These are phyloP conservation scores for Mimachlamys varia DNA, from an alignment of 2,888 invertebrate species.

Conservation along the genomic window DNA sequence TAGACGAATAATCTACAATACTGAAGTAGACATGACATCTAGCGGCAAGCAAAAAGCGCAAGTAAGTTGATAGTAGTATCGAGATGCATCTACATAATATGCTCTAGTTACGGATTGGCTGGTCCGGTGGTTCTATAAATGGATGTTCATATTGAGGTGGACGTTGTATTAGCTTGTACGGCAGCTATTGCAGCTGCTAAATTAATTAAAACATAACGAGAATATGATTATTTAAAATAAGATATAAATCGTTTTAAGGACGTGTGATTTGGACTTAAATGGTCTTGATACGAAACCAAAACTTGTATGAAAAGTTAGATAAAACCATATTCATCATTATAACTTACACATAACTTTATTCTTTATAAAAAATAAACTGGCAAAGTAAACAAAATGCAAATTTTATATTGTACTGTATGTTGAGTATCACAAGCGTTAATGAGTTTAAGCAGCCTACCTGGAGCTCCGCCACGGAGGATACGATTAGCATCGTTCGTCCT, in stretches of 20 bases:
- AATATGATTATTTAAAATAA: background rate
- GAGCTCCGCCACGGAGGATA: background rate
- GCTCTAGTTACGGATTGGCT: background rate
- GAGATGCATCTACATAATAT: background rate
- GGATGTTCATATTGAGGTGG: background rate
- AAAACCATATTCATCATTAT: no score
- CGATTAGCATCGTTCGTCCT: background rate
- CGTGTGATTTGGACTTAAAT: no score
- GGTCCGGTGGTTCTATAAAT: background rate
- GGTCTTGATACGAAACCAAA: no score
- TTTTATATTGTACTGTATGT: background rate
- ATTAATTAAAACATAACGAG: background rate
- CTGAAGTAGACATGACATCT: background rate
- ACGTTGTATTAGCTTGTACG: background rate
- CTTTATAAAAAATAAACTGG: no score
- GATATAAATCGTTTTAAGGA: no score
- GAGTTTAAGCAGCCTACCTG: constrained; percentile 23
- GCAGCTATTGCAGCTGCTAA: background rate
- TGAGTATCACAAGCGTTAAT: background rate
- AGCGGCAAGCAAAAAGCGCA: background rate
- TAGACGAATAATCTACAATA: background rate
- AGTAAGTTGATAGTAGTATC: background rate
- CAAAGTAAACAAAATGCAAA: no score
- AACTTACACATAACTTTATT: no score
- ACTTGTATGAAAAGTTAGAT: no score